Percentiles rank a stretch among this genome's conserved stretches.
Evolutionary conservation across 2,113 vertebrate species (phyloP).

Genomic region (Hydropotes inermis): DNA sequence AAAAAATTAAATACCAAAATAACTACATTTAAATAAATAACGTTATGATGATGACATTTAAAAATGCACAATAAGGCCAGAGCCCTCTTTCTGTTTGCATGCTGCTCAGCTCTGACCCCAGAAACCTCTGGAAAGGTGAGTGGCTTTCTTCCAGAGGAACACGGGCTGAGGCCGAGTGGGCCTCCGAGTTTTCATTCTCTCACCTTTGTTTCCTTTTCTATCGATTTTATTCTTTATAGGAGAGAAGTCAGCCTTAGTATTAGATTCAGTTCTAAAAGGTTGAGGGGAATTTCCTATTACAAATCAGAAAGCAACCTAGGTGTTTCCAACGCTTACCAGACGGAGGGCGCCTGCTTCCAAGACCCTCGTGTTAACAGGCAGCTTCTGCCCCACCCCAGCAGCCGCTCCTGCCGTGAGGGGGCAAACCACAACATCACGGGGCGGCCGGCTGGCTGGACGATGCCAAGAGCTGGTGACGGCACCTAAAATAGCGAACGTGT

Average conservation of each 20-base stretch:
- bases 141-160: slow-evolving; percentile 28
- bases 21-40: slow-evolving; percentile 85
- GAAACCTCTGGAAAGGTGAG: background rate
- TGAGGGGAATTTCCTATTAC: slow-evolving; percentile 65
- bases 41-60: slow-evolving; percentile 78
- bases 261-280: slow-evolving; percentile 63
- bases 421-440: background rate
- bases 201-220: background rate
- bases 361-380: slow-evolving; percentile 44
- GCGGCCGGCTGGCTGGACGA: slow-evolving; percentile 53
- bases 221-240: background rate
- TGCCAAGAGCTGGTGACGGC: slow-evolving; percentile 63
- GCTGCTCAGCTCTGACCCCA: slow-evolving; percentile 55
- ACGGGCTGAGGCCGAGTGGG: background rate
- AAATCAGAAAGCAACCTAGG: slow-evolving; percentile 63
- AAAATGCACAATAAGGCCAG: slow-evolving; percentile 67
- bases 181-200: background rate
- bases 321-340: slow-evolving; percentile 57
- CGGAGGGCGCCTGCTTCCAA: slow-evolving; percentile 52
- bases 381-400: slow-evolving; percentile 72
- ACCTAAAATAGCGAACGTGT: slow-evolving; percentile 72
- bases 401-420: slow-evolving; percentile 60
- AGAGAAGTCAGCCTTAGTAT: slow-evolving; percentile 65
- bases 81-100: background rate
- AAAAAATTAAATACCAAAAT: slow-evolving; percentile 82